A percentile compares a stretch with the other conserved stretches of the same genome.
Evolutionary conservation across 2,113 vertebrate species (phyloP).

Genomic region (Erythrocercus mccallii): DNA sequence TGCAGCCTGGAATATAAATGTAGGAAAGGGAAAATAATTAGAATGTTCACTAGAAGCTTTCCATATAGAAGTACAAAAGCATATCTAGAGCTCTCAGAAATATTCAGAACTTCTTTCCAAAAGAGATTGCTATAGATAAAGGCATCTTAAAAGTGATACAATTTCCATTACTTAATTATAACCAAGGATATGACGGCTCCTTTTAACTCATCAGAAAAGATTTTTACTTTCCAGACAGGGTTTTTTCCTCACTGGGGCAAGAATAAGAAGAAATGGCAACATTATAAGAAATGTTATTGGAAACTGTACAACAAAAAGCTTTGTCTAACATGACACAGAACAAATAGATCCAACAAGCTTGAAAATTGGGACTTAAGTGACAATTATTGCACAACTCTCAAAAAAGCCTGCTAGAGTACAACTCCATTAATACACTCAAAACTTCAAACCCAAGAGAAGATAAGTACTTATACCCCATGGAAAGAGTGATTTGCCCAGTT

Average conservation of each 20-base stretch:
- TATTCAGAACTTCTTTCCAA: neutral
- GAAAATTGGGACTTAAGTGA: neutral
- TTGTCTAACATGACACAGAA: neutral
- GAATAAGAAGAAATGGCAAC: neutral
- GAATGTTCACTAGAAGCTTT: neutral
- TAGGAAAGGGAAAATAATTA: neutral
- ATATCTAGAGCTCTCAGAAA: neutral
- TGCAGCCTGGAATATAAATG: conserved; percentile 37
- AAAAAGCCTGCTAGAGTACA: neutral
- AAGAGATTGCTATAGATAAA: neutral
- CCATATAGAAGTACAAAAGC: neutral
- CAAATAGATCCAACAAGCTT: neutral
- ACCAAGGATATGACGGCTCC: neutral
- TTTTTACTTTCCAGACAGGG: neutral
- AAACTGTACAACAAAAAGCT: neutral
- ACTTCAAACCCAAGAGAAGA: neutral
- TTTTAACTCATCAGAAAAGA: neutral
- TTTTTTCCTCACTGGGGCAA: neutral
- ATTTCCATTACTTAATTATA: neutral
- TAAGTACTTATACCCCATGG: neutral
- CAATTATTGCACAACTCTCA: neutral
- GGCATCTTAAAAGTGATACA: neutral
- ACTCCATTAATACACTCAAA: neutral
- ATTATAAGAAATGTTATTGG: neutral
- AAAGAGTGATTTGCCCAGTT: neutral